These are phyloP conservation scores for Deilephila porcellus DNA, from an alignment of 2,888 invertebrate species.

Conservation along the genomic window DNA sequence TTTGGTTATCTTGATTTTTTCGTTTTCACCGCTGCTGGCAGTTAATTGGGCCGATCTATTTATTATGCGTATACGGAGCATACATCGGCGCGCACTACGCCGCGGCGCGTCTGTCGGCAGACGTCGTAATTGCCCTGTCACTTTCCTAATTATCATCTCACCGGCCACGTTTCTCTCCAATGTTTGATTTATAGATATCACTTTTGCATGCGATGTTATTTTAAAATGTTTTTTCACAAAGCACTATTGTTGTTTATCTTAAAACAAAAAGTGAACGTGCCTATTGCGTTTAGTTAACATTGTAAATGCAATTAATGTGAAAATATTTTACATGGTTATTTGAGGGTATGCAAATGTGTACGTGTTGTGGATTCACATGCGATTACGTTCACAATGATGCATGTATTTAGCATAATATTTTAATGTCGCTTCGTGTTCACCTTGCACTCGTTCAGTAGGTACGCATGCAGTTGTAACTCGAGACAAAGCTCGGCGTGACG, in stretches of 20 bases:
- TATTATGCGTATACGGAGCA: constrained; percentile 55
- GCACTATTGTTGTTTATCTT: background rate
- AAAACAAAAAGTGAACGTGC: background rate
- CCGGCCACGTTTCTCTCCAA: constrained; percentile 67
- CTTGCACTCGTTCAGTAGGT: background rate
- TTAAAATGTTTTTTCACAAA: background rate
- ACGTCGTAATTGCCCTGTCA: constrained; percentile 76
- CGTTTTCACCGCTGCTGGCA: constrained; percentile 1
- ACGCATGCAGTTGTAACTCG: background rate
- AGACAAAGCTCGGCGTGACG: background rate
- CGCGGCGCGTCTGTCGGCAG: constrained; percentile 54
- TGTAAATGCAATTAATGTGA: constrained; percentile 37
- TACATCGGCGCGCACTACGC: constrained; percentile 32
- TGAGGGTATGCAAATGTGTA: background rate
- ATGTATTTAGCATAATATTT: background rate
- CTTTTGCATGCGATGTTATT: constrained; percentile 55
- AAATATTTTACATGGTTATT: constrained; percentile 17
- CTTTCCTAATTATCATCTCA: constrained; percentile 75
- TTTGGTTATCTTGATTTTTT: too few relatives aligned
- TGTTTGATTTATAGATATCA: constrained; percentile 67
- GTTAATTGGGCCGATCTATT: constrained; percentile 36
- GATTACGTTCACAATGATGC: background rate
- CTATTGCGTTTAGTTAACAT: background rate
- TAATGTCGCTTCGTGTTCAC: background rate
- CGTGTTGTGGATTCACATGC: constrained; percentile 12